Conservation (phyloP, 2,113 vertebrate genomes). For the Gambusia affinis region DNA sequence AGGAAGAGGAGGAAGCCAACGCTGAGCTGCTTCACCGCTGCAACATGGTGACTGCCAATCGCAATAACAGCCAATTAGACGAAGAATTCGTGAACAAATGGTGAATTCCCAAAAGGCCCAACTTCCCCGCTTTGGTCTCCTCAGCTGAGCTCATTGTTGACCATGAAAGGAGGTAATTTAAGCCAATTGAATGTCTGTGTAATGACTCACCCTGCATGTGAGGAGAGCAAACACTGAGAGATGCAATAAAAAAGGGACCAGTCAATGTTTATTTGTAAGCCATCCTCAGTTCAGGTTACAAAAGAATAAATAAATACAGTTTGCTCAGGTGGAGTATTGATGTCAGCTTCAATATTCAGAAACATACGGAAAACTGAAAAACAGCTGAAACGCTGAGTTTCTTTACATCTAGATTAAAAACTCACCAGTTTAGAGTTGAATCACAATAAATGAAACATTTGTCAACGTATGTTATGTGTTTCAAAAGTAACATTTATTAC, state of each 20-base stretch:
- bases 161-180: slow-evolving; percentile 83
- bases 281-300: slow-evolving; percentile 64
- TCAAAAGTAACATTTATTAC: no score
- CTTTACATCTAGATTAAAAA: no score
- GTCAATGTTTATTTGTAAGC: slow-evolving; percentile 63
- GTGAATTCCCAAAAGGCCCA: slow-evolving; percentile 70
- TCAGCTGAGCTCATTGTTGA: slow-evolving; percentile 82
- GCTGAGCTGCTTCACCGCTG: slow-evolving; percentile 58
- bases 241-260: slow-evolving; percentile 50
- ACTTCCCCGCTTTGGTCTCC: slow-evolving; percentile 67
- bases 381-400: no score
- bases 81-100: slow-evolving; percentile 75
- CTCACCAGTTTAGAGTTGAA: no score
- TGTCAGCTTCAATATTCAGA: background rate
- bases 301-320: slow-evolving; percentile 14
- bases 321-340: slow-evolving; percentile 17
- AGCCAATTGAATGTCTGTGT: slow-evolving; percentile 77
- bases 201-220: slow-evolving; percentile 75
- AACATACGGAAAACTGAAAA: no score
- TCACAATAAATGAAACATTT: no score
- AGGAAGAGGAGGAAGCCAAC: slow-evolving; percentile 40
- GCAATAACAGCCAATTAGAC: slow-evolving; percentile 78
- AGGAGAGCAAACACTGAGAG: slow-evolving; percentile 68
- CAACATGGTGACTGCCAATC: slow-evolving; percentile 69
- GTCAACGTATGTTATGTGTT: no score